A percentile compares a stretch with the other conserved stretches of the same genome.
Evolutionary conservation across 2,888 invertebrate species (phyloP).

Genomic region (Antitype chi): DNA sequence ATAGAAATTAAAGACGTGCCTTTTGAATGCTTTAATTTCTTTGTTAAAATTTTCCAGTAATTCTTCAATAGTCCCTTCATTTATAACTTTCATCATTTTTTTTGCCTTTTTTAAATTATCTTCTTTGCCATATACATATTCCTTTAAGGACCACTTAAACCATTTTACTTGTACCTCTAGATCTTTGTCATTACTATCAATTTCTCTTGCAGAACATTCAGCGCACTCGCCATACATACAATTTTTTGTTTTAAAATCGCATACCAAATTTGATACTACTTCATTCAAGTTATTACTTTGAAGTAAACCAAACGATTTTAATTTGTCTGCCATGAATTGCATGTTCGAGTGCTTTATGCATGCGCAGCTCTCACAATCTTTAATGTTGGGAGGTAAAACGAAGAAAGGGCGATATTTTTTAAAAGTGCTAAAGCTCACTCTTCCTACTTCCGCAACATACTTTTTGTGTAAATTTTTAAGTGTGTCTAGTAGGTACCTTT

Average conservation of each 20-base stretch:
- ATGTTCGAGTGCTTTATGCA: conserved; percentile 15
- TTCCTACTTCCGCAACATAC: not conserved
- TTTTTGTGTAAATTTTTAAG: not conserved
- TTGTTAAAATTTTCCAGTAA: not conserved
- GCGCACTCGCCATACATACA: conserved; percentile 3
- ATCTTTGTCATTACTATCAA: not conserved
- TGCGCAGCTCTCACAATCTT: conserved; percentile 6
- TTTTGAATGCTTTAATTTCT: conserved; percentile 1
- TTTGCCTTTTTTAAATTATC: not conserved
- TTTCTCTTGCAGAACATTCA: not conserved
- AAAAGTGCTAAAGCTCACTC: conserved; percentile 5
- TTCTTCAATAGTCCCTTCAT: not conserved
- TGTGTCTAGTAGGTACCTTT: conserved; percentile 7
- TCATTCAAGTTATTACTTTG: conserved; percentile 1
- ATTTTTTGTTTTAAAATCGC: not conserved
- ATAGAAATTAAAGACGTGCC: not conserved
- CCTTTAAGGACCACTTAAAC: conserved; percentile 3
- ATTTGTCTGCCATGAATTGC: not conserved
- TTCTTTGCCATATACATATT: conserved; percentile 1
- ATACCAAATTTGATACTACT: not conserved
- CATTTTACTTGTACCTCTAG: not conserved
- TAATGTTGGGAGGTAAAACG: conserved; percentile 1
- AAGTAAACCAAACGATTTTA: not conserved
- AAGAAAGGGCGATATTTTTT: conserved; percentile 11
- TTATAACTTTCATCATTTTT: not conserved